A percentile compares a stretch with the other conserved stretches of the same genome.
Conservation (phyloP, 2,888 invertebrate genomes). For the Allophyes oxyacanthae region DNA sequence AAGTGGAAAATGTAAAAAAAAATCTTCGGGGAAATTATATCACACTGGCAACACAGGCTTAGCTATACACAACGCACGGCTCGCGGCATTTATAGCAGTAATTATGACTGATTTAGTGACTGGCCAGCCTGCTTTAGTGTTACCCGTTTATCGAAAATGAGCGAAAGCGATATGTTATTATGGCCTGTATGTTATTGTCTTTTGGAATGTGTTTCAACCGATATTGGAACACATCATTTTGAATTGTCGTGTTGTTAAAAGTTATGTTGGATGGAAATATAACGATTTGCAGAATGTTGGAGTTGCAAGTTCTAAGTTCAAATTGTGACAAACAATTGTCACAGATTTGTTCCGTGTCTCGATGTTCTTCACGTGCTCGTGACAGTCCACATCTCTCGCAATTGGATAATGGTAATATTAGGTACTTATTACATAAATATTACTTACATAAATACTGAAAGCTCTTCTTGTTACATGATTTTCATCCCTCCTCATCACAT, state of each 20-base stretch:
- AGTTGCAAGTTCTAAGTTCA: too few species aligned
- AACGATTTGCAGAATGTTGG: background rate
- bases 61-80: slow-evolving; percentile 41
- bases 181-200: slow-evolving; percentile 39
- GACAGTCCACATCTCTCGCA: too few species aligned
- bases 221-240: slow-evolving; percentile 40
- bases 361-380: too few species aligned
- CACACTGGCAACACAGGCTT: slow-evolving; percentile 31
- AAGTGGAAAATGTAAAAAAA: too few species aligned
- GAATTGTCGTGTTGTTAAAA: slow-evolving; percentile 28
- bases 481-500: too few species aligned
- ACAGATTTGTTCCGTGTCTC: too few species aligned
- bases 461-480: too few species aligned
- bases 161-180: slow-evolving; percentile 46
- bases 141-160: slow-evolving; percentile 51
- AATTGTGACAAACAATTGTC: too few species aligned
- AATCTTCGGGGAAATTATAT: background rate
- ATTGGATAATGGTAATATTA: too few species aligned
- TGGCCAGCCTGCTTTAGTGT: slow-evolving; percentile 46
- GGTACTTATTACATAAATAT: too few species aligned
- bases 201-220: slow-evolving; percentile 38
- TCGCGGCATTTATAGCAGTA: slow-evolving; percentile 60
- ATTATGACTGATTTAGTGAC: slow-evolving; percentile 67
- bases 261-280: slow-evolving; percentile 13
- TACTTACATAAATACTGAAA: too few species aligned